These are phyloP conservation scores for Phenganax marumi DNA, from an alignment of 92 coral and sea anemone genomes.

Conservation along the genomic window DNA sequence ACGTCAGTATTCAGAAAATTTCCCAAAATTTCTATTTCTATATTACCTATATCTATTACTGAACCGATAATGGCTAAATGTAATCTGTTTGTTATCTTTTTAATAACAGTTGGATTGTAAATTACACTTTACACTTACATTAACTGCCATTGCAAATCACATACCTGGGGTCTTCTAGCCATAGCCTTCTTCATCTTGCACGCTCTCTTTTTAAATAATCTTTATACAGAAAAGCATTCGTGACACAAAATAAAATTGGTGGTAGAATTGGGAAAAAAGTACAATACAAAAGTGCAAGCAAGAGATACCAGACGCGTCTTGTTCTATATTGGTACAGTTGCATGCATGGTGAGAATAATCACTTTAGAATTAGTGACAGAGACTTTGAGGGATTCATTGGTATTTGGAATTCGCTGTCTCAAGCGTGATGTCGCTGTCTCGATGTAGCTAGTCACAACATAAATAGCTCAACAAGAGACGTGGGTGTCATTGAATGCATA, in stretches of 20 bases:
- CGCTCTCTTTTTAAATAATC: constrained; percentile 22
- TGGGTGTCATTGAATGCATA: neutral
- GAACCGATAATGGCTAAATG: too few species aligned
- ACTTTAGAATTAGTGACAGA: constrained; percentile 14
- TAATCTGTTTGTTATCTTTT: too few species aligned
- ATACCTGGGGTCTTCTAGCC: constrained; percentile 7
- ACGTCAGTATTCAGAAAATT: too few species aligned
- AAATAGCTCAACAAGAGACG: constrained; percentile 22
- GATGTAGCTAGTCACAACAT: neutral
- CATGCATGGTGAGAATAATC: constrained; percentile 4
- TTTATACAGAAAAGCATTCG: constrained; percentile 1
- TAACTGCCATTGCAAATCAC: too few species aligned
- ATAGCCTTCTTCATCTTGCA: neutral
- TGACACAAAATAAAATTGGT: constrained; percentile 11
- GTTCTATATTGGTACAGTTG: constrained; percentile 1
- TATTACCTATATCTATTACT: too few species aligned
- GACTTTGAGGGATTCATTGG: constrained; percentile 6
- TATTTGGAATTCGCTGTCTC: constrained; percentile 12
- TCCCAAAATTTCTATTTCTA: too few species aligned
- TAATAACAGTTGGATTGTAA: too few species aligned
- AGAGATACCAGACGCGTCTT: constrained; percentile 17
- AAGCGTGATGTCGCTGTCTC: constrained; percentile 27
- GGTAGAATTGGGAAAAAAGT: constrained; percentile 3
- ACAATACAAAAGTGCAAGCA: neutral
- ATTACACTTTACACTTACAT: too few species aligned